Base-by-base conservation (phyloP, 2,113 vertebrate species). In the Saimiri boliviensis region DNA sequence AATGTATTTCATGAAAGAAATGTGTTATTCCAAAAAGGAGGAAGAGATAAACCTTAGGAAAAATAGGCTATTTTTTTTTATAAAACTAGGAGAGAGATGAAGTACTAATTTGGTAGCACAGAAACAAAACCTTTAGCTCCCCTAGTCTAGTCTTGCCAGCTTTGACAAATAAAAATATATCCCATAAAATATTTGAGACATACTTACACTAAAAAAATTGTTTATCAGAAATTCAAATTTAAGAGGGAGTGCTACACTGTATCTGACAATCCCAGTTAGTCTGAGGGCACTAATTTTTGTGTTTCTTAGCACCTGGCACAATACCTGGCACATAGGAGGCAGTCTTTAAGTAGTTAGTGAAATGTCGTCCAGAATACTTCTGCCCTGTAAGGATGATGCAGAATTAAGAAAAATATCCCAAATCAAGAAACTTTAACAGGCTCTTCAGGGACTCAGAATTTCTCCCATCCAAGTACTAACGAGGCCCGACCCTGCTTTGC, bases 221-320 rank as follows among this genome's bases (percentile, higher is more conserved):
- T 49, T 96, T 74, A 60, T 45, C 20, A 85, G 73, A 91, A 93
- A 92, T 89, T 84, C 45, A 85, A 16, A 89, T 93, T 45, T 70
- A 76, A 77, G 2, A 68, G 19, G 9, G 3, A 60, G 6, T 37
- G 17, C 9, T 40, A 8, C 17, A 52, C 86, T 93, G 5, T 63
- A 1, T n/a, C 14, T 92, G n/a, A 20, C 35, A 94, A 40, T 1
- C 40, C 37, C 71, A 12, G 42, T 9, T 49, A 30, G 9, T 49
- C 30, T 37, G 45, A 89, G 92, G 40, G n/a, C n/a, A 42, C 40
- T 79, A 40, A 16, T n/a, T 66, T 85, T 71, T 70, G 11, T 56
- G 23, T 87, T 89, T 84, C 84, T 92, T 81, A 79, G 14, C 23
- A 35, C 9, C 32, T 88, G 25, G 23, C n/a, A 79, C 27, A 74